A percentile compares a stretch with the other conserved stretches of the same genome.
These are phyloP conservation scores for Brenthis ino DNA, from an alignment of 2,888 invertebrate species.

Conservation along the genomic window DNA sequence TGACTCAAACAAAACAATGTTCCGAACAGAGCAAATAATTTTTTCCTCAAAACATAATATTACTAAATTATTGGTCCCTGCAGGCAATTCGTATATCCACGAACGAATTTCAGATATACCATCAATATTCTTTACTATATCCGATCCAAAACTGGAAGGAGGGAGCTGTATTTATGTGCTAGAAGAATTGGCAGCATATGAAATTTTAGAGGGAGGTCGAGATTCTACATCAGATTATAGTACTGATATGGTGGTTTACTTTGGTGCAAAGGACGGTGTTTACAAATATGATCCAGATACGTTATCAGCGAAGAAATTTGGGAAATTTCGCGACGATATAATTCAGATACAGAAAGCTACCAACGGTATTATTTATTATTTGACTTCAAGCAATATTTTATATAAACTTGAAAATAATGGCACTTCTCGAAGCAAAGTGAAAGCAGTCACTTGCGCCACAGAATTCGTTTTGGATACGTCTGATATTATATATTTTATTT, in stretches of 20 bases:
- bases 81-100: slow-evolving; percentile 52
- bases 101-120: slow-evolving; percentile 56
- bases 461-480: slow-evolving; percentile 69
- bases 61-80: slow-evolving; percentile 60
- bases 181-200: slow-evolving; percentile 65
- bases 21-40: slow-evolving; percentile 57
- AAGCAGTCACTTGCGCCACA: slow-evolving; percentile 52
- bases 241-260: slow-evolving; percentile 52
- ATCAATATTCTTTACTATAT: slow-evolving; percentile 62
- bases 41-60: slow-evolving; percentile 61
- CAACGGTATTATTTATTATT: slow-evolving; percentile 53
- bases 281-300: slow-evolving; percentile 57
- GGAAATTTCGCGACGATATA: slow-evolving; percentile 59
- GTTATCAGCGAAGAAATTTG: slow-evolving; percentile 61
- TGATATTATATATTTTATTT: slow-evolving; percentile 64
- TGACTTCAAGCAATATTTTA: slow-evolving; percentile 53
- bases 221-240: slow-evolving; percentile 64
- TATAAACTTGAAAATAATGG: slow-evolving; percentile 58
- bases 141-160: slow-evolving; percentile 56
- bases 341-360: slow-evolving; percentile 66
- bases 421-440: slow-evolving; percentile 51
- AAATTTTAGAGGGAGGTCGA: slow-evolving; percentile 64
- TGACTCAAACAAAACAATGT: slow-evolving; percentile 45
- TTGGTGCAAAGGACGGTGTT: slow-evolving; percentile 60
- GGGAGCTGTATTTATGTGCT: slow-evolving; percentile 66